Base-by-base conservation (phyloP, 1,140 invertebrate genomes). In the Pseudomyrmex flavicornis region DNA sequence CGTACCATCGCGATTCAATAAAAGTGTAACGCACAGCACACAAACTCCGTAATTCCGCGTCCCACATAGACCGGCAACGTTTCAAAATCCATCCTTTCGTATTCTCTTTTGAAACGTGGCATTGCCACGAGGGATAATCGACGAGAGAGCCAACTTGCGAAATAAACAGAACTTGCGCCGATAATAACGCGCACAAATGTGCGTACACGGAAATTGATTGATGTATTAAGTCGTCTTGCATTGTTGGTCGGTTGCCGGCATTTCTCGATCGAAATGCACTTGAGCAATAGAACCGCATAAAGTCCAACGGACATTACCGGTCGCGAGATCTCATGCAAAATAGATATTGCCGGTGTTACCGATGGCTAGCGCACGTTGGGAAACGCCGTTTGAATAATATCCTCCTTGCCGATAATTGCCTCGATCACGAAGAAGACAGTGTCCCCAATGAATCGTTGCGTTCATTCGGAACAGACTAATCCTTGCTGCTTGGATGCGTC, bases 351-450 rank as follows among this genome's bases (percentile, higher is more conserved):
- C 72, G 85, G 63, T 79, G 74, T 80, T 85, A 56, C 70, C 86
- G 62, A 82, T 85, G 66, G 58, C 79, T 59, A 87, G 72, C 87
- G 56, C 75, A 77, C 68, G 85, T 91, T 91, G 85, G 66, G 89
- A 91, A 91, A 91, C 20, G 44, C 69, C 58, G 84, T 89, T 90
- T 90, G 83, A 90, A 91, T 91, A 90, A 91, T 90, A 84, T 35
- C 35, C 35, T 88, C 73, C 61, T 68, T 68, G 83, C 56, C 85
- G 85, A 91, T 86, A 87, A 87, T 88, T 85, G 63, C 79, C 80
- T 89, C 56, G 73, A 52, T 91, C 87, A 90, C 85, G 84, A 91
- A 90, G 85, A 89, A 85, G 73, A 84, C 79, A 75, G 68, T 66
- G 76, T 89, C 85, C 75, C 63, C 69, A 69, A 84, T 88, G 48